Conservation (phyloP, 2,797 vertebrate species). For the Smutsia gigantea region DNA sequence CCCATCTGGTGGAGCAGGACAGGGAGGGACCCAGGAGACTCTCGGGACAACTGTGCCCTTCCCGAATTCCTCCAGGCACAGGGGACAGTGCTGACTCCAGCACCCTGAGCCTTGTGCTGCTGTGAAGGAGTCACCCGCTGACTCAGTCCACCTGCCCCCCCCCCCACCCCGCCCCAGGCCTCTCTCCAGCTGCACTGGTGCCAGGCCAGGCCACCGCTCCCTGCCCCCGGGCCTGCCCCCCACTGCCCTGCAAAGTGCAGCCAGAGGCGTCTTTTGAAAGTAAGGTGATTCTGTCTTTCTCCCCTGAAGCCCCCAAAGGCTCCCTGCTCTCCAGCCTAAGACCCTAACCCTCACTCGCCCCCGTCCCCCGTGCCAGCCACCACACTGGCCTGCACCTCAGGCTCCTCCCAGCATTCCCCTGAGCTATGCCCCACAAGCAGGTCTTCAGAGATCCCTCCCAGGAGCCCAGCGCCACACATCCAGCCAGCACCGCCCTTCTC, state of each 20-base stretch:
- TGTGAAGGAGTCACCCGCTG: neutral
- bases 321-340: neutral
- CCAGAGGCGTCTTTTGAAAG: neutral
- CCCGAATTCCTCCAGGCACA: neutral
- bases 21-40: neutral
- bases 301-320: neutral
- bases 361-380: neutral
- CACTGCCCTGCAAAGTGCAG: neutral
- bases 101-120: neutral
- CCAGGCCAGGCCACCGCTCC: neutral
- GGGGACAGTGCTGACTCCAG: neutral
- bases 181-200: accelerated
- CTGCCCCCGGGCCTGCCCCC: accelerated
- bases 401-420: neutral
- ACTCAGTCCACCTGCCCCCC: neutral
- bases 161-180: no score
- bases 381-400: neutral
- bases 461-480: neutral
- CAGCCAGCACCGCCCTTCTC: neutral
- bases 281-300: accelerated
- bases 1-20: neutral
- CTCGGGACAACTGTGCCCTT: neutral
- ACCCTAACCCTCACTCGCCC: neutral
- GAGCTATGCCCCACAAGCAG: neutral
- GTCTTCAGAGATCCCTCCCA: neutral